These are phyloP conservation scores for Drosophila kohkoa DNA, from an alignment of 1,140 invertebrate genomes.

Conservation along the genomic window DNA sequence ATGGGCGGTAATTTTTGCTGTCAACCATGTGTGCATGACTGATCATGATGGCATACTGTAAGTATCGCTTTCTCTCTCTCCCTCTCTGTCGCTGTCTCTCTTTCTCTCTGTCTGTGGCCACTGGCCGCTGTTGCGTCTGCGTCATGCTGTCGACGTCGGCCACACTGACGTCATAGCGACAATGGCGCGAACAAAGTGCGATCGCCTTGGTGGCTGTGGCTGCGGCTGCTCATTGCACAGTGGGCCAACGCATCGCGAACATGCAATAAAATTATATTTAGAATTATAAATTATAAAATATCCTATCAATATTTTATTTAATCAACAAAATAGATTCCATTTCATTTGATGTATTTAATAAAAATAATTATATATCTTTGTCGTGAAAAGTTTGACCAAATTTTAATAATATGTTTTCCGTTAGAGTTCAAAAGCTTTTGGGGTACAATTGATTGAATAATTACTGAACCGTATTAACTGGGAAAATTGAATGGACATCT, in stretches of 20 bases:
- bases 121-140: constrained; percentile 60
- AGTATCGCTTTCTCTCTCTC: constrained; percentile 3
- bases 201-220: constrained; percentile 2
- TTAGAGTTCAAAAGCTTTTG: too few species aligned
- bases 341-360: too few species aligned
- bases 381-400: too few species aligned
- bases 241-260: constrained; percentile 25
- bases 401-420: too few species aligned
- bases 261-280: constrained; percentile 35
- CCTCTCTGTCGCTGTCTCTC: neutral
- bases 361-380: too few species aligned
- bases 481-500: neutral
- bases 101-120: constrained; percentile 5
- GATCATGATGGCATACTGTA: constrained; percentile 33
- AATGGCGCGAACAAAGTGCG: constrained; percentile 41
- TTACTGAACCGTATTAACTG: too few species aligned
- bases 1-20: constrained; percentile 45
- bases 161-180: constrained; percentile 47
- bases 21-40: constrained; percentile 48
- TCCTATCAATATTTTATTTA: too few species aligned
- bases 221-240: constrained; percentile 5
- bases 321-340: too few species aligned
- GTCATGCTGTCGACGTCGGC: constrained; percentile 38
- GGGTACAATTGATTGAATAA: too few species aligned
- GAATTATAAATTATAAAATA: too few species aligned